Evolutionary conservation across 2,113 vertebrate genomes (phyloP).

Genomic region (Trogon surrucura): DNA sequence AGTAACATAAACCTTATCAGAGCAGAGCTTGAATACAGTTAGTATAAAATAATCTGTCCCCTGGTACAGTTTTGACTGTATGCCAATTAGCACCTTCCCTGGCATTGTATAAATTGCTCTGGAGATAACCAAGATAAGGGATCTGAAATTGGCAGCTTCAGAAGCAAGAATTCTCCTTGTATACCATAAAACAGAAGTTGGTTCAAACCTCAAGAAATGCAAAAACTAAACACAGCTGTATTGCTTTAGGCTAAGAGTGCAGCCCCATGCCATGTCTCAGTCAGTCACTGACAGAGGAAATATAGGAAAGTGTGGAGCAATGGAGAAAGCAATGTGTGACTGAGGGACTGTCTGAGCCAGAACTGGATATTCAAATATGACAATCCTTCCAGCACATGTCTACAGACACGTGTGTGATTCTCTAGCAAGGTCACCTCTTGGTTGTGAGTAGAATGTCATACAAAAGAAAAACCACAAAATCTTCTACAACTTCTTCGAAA

Average conservation of each 20-base stretch:
- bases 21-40: not conserved
- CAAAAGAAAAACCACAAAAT: not conserved
- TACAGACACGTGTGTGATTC: not conserved
- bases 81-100: not conserved
- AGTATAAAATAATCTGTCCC: not conserved
- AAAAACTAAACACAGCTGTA: not conserved
- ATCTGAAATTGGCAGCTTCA: not conserved
- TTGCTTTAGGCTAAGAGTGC: not conserved
- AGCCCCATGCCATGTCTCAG: not conserved
- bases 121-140: fast-evolving
- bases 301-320: not conserved
- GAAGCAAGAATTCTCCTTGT: not conserved
- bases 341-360: not conserved
- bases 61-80: not conserved
- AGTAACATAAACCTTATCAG: not conserved
- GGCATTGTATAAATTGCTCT: not conserved
- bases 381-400: not conserved
- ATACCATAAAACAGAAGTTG: not conserved
- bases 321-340: not conserved
- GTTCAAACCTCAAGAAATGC: not conserved
- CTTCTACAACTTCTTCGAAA: not conserved
- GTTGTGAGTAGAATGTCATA: not conserved
- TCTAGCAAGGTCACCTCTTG: not conserved
- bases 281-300: not conserved
- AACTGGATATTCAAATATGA: not conserved